Base-by-base conservation (phyloP, 2,113 vertebrate species). In the Etheostoma spectabile region DNA sequence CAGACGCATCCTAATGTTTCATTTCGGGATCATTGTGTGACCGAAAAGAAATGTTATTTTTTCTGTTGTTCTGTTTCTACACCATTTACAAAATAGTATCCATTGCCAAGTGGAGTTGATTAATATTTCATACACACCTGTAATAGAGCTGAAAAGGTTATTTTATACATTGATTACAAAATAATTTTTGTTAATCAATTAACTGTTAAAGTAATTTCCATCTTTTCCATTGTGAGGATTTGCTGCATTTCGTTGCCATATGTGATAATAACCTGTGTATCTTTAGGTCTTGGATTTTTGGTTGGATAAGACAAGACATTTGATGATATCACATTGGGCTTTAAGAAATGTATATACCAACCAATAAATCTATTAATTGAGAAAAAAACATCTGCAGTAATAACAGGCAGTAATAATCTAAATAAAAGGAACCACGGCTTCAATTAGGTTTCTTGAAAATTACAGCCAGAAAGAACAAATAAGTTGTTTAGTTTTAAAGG, bases 41-140 rank as follows among this genome's bases (percentile, higher is more conserved):
- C 62, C 81, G 62, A 42, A 77, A 78, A 87, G 51, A 86, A 65
- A 79, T 63, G 62, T 66, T 65, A 42, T 77, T 82, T 80, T 53
- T 60, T 70, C 78, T 49, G 21, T 53, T 64, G 49, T 65, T 76
- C 27, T 83, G 38, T 53, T 42, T 42, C 8, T 42, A 65, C 49
- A 52, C 13, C 8, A 5, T 64, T 74, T 79, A 63, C 74, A 69
- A n/a, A 0, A 60, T 78, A 89, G 70, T 71, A 83, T 70, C 35
- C 48, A 48, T 52, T 56, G 46, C 56, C 70, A 62, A 8, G 16
- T 73, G 60, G 13, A 71, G 27, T 53, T 75, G 35, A 88, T 86
- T 22, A 66, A 81, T 74, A 2, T 22, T n/a, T 46, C 33, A 27
- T 45, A 35, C 60, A 45, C 3, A 77, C 22, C 30, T 69, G 6